Conservation (phyloP, 2,797 vertebrate species). For the Adelosebastes latens region DNA sequence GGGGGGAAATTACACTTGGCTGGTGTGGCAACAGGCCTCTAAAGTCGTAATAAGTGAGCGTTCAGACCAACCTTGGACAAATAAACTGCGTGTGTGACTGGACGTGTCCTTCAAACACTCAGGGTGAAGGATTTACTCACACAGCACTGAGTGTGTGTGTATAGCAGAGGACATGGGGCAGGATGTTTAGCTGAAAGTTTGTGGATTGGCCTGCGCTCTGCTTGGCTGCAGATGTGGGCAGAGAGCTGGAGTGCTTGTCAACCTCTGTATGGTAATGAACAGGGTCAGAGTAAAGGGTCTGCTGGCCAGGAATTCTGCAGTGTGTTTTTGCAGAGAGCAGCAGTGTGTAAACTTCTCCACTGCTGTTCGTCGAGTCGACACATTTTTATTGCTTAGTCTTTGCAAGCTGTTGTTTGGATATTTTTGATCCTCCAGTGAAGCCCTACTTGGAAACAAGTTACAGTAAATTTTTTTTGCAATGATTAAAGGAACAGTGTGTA, state of each 20-base stretch:
- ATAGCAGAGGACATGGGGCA: constrained; percentile 40
- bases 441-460: not conserved
- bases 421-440: not conserved
- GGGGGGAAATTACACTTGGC: constrained; percentile 47
- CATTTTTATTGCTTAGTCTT: constrained; percentile 27
- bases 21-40: constrained; percentile 38
- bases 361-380: constrained; percentile 1
- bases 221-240: constrained; percentile 65
- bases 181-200: constrained; percentile 63
- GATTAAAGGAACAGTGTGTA: not conserved
- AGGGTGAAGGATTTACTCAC: constrained; percentile 40
- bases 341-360: constrained; percentile 36
- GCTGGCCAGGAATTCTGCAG: constrained; percentile 58
- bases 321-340: constrained; percentile 54
- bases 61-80: constrained; percentile 52
- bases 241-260: constrained; percentile 53
- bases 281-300: constrained; percentile 52
- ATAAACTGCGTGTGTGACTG: constrained; percentile 50
- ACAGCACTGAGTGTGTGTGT: constrained; percentile 28
- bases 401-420: constrained; percentile 32
- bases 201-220: constrained; percentile 52
- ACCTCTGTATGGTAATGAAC: constrained; percentile 63
- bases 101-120: constrained; percentile 56
- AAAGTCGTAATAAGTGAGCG: constrained; percentile 30
- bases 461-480: not conserved